phyloP scores from a whole-genome alignment of 2,888 invertebrate genomes.

The Sycophila texana region DNA sequence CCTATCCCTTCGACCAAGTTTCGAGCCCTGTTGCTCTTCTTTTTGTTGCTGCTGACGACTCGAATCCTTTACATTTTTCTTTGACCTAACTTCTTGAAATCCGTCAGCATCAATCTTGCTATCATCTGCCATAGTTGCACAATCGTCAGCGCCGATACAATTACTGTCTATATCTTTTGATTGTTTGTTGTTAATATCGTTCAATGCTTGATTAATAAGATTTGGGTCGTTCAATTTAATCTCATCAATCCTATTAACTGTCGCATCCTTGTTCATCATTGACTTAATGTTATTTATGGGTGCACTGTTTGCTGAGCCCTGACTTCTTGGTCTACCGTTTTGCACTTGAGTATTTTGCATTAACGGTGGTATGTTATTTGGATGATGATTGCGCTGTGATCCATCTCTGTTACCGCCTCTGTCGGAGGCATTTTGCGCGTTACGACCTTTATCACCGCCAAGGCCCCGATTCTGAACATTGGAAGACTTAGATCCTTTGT shows the following conservation, averaged over 20 bases:
- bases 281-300: conserved; percentile 53
- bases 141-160: conserved; percentile 73
- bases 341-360: conserved; percentile 68
- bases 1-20: conserved; percentile 66
- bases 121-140: conserved; percentile 70
- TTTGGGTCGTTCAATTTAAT: conserved; percentile 78
- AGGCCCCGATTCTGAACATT: conserved; percentile 45
- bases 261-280: conserved; percentile 70
- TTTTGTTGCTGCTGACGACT: conserved; percentile 74
- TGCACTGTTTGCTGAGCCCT: conserved; percentile 68
- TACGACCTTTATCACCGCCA: conserved; percentile 49
- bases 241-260: conserved; percentile 78
- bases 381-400: conserved; percentile 71
- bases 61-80: conserved; percentile 84
- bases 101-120: conserved; percentile 80
- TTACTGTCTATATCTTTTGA: conserved; percentile 77
- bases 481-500: conserved; percentile 67
- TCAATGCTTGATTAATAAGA: conserved; percentile 77
- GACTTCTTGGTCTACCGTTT: conserved; percentile 70
- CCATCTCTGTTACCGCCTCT: conserved; percentile 56
- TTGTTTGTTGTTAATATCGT: conserved; percentile 73
- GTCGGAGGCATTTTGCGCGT: conserved; percentile 64
- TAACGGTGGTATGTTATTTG: conserved; percentile 69
- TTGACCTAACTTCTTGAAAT: conserved; percentile 90
- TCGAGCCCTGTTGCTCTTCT: conserved; percentile 66